phyloP scores from a whole-genome alignment of 2,113 vertebrate species.

The Xyrauchen texanus region DNA sequence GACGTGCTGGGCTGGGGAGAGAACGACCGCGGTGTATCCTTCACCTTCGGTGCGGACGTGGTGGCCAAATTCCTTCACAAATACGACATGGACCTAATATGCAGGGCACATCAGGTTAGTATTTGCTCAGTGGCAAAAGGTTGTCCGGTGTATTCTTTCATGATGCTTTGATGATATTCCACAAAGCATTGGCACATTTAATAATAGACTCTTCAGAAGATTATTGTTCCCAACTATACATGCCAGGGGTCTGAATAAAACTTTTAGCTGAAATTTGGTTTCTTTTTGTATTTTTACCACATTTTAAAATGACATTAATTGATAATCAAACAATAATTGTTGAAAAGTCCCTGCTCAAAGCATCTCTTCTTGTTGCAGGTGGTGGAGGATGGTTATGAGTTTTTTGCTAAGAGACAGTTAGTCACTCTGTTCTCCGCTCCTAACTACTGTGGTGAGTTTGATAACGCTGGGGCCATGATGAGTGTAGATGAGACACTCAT shows the following conservation, averaged over 20 bases:
- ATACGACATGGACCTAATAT: slow-evolving; percentile 84
- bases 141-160: no score
- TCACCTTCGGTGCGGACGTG: slow-evolving; percentile 79
- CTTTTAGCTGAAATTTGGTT: no score
- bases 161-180: no score
- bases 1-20: slow-evolving; percentile 82
- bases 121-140: not conserved
- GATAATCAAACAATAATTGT: no score
- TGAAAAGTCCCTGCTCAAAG: no score
- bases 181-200: no score
- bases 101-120: slow-evolving; percentile 79
- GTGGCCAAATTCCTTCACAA: slow-evolving; percentile 83
- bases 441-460: slow-evolving; percentile 82
- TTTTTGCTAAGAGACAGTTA: slow-evolving; percentile 79
- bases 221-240: no score
- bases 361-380: slow-evolving; percentile 65
- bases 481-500: slow-evolving; percentile 81
- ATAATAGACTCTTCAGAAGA: no score
- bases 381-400: slow-evolving; percentile 80
- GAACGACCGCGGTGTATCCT: slow-evolving; percentile 80
- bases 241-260: no score
- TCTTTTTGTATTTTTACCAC: no score
- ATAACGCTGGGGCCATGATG: slow-evolving; percentile 82
- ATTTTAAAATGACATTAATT: no score
- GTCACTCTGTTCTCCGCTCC: slow-evolving; percentile 80